A percentile compares a stretch with the other conserved stretches of the same genome.
These are phyloP conservation scores for Nestor notabilis DNA, from an alignment of 2,113 vertebrate genomes.

Conservation along the genomic window DNA sequence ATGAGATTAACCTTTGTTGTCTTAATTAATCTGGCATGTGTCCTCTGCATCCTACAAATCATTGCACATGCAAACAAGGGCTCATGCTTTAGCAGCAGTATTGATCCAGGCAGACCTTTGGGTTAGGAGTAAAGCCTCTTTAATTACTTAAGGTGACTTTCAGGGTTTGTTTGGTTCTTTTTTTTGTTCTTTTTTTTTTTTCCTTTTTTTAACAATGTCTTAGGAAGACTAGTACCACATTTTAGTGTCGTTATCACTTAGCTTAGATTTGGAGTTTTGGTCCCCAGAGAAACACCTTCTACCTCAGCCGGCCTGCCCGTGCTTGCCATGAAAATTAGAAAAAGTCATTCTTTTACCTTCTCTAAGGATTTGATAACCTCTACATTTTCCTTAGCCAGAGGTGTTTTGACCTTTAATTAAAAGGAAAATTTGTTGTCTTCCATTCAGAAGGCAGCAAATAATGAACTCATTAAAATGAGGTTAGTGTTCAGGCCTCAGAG, in stretches of 20 bases:
- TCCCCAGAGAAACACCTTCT: conserved; percentile 56
- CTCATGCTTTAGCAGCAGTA: neutral
- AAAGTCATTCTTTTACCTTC: conserved; percentile 46
- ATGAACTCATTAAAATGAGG: conserved; percentile 96
- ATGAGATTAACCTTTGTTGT: neutral
- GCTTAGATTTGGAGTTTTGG: conserved; percentile 75
- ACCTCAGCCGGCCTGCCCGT: neutral
- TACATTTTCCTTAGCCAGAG: conserved; percentile 71
- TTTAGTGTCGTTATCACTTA: conserved; percentile 72
- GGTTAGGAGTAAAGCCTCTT: conserved; percentile 60
- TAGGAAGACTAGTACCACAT: conserved; percentile 7
- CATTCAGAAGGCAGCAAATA: conserved; percentile 92
- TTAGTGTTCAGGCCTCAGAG: conserved; percentile 81
- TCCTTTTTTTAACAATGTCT: conserved; percentile 11
- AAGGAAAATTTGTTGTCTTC: conserved; percentile 88
- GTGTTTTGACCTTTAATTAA: conserved; percentile 87
- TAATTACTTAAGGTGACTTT: conserved; percentile 72
- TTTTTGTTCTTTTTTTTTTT: neutral
- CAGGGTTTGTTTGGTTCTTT: neutral
- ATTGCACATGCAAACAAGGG: conserved; percentile 33
- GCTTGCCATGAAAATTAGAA: conserved; percentile 55
- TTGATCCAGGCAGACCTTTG: conserved; percentile 48
- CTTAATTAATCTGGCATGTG: conserved; percentile 24
- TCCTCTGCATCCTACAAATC: conserved; percentile 11
- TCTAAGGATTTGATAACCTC: conserved; percentile 75